These are phyloP conservation scores for Ptilorrhoa leucosticta DNA, from an alignment of 2,113 vertebrate species.

Conservation along the genomic window DNA sequence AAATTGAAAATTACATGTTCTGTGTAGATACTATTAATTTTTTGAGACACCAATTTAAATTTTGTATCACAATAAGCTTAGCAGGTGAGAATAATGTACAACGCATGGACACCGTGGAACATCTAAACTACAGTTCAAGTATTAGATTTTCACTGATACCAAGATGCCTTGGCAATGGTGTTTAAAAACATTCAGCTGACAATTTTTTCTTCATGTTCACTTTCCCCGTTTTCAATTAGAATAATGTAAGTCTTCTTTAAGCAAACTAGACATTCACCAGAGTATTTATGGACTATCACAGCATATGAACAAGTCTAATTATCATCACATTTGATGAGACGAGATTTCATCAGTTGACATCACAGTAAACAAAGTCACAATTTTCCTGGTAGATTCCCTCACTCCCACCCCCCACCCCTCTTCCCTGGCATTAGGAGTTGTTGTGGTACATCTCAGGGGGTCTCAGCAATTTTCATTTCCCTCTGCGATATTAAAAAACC, in stretches of 20 bases:
- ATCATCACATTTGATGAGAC: background rate
- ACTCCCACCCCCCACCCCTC: no score
- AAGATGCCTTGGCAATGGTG: background rate
- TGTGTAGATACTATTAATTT: conserved; percentile 30
- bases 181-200: background rate
- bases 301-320: background rate
- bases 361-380: background rate
- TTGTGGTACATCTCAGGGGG: background rate
- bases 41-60: conserved; percentile 19
- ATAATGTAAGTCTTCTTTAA: background rate
- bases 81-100: conserved; percentile 4
- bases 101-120: background rate
- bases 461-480: background rate
- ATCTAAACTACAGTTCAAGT: background rate
- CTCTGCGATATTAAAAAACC: background rate
- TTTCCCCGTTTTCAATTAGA: background rate
- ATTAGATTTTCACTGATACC: background rate
- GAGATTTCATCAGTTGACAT: background rate
- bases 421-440: background rate
- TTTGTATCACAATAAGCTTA: conserved; percentile 25
- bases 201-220: background rate
- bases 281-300: background rate
- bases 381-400: background rate
- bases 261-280: background rate
- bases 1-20: conserved; percentile 51